Percentiles rank a stretch among this genome's conserved stretches.
These are phyloP conservation scores for Drosophila ercepeae DNA, from an alignment of 1,140 invertebrate species.

Conservation along the genomic window DNA sequence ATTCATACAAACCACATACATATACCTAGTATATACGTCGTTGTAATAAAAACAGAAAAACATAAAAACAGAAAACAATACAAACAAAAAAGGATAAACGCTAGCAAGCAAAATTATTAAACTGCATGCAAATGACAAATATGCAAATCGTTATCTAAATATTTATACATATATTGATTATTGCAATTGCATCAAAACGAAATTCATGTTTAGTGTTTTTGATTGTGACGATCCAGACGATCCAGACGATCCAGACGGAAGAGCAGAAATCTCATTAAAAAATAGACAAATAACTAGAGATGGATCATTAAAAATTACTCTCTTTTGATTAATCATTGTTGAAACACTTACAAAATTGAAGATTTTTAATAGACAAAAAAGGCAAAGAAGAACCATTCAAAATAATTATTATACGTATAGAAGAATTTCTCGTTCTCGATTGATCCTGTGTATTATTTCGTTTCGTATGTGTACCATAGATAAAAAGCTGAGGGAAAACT, in stretches of 20 bases:
- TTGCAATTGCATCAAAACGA: slow-evolving; percentile 52
- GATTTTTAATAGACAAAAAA: slow-evolving; percentile 28
- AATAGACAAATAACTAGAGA: slow-evolving; percentile 79
- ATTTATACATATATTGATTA: slow-evolving; percentile 71
- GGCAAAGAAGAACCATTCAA: slow-evolving; percentile 13
- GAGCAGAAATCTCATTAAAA: slow-evolving; percentile 72
- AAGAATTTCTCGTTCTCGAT: slow-evolving; percentile 68
- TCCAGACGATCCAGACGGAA: neutral
- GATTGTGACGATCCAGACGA: slow-evolving; percentile 47
- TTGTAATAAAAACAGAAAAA: slow-evolving; percentile 66
- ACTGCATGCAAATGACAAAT: slow-evolving; percentile 61
- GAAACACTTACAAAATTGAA: slow-evolving; percentile 60
- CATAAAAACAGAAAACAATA: slow-evolving; percentile 43
- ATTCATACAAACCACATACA: slow-evolving; percentile 67
- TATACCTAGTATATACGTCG: slow-evolving; percentile 79
- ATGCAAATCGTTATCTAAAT: slow-evolving; percentile 80
- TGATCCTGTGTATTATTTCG: slow-evolving; percentile 70
- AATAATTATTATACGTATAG: slow-evolving; percentile 63
- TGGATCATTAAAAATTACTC: slow-evolving; percentile 35
- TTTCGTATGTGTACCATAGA: slow-evolving; percentile 75
- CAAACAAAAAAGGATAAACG: slow-evolving; percentile 32
- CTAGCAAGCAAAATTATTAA: slow-evolving; percentile 50
- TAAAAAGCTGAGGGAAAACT: slow-evolving; percentile 49
- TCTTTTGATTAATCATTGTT: slow-evolving; percentile 67
- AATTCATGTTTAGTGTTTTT: slow-evolving; percentile 78